Conservation (phyloP, 1,140 invertebrate genomes). For the Brachionus sp. region DNA sequence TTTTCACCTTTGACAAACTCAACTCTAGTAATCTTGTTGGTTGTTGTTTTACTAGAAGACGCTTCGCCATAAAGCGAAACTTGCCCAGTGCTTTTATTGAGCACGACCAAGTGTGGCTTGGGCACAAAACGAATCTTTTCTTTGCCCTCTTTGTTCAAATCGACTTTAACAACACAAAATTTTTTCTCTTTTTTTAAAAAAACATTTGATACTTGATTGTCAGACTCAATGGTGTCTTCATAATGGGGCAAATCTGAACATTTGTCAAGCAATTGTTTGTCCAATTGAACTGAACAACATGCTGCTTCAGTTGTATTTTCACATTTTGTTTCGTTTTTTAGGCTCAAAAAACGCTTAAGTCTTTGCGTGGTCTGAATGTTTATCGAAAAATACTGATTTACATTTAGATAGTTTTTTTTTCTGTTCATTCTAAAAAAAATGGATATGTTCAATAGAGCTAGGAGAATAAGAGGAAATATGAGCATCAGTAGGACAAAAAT, state of each 20-base stretch:
- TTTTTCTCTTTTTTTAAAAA: conserved; percentile 12
- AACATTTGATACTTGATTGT: conserved; percentile 1
- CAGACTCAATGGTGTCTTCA: not conserved
- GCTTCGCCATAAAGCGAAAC: not conserved
- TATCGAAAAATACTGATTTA: conserved; percentile 33
- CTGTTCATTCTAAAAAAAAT: conserved; percentile 9
- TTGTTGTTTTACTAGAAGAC: not conserved
- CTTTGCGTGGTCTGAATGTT: not conserved
- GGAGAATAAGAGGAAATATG: not conserved
- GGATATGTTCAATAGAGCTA: not conserved
- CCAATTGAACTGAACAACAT: not conserved
- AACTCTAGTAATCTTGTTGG: not conserved
- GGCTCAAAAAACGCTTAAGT: not conserved
- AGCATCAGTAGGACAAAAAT: not conserved
- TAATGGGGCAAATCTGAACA: not conserved
- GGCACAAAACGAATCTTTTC: not conserved
- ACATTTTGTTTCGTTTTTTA: not conserved
- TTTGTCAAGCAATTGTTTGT: not conserved
- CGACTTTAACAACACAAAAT: conserved; percentile 2
- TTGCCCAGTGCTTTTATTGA: not conserved
- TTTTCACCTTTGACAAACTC: not conserved
- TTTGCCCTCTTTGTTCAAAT: conserved; percentile 13
- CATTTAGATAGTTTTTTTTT: conserved; percentile 1
- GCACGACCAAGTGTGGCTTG: not conserved
- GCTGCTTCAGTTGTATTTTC: not conserved